Conservation (phyloP, 2,113 vertebrate genomes). For the Pseudopipra pipra region DNA sequence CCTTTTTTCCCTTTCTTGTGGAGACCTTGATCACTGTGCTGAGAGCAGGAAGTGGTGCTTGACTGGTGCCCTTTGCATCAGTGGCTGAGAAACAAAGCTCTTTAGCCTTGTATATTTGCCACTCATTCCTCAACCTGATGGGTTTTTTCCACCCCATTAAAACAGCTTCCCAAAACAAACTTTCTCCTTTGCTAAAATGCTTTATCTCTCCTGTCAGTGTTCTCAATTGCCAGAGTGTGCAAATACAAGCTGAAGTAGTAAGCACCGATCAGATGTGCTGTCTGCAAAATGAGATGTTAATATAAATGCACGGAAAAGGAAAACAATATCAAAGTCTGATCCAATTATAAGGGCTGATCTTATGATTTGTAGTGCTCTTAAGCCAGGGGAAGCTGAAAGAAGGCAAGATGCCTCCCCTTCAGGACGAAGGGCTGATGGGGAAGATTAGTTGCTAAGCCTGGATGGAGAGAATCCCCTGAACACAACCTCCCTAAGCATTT, state of each 20-base stretch:
- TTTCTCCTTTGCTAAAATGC: background rate
- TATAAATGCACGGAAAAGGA: background rate
- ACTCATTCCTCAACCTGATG: background rate
- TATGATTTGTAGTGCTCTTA: slow-evolving; percentile 8
- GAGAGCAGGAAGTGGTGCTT: background rate
- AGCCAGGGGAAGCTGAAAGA: background rate
- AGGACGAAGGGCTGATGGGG: background rate
- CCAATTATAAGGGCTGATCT: slow-evolving; percentile 1
- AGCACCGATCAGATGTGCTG: background rate
- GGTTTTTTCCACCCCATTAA: background rate
- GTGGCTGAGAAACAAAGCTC: background rate
- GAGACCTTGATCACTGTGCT: background rate
- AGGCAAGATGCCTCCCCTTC: background rate
- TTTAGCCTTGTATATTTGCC: background rate
- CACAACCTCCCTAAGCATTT: slow-evolving; percentile 1
- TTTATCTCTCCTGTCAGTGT: background rate
- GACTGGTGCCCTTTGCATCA: background rate
- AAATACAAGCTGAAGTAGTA: background rate
- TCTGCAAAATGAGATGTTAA: slow-evolving; percentile 13
- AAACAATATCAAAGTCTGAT: background rate
- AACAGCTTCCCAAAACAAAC: background rate
- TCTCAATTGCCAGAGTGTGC: rapidly evolving
- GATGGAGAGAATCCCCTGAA: slow-evolving; percentile 28
- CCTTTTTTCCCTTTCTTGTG: background rate
- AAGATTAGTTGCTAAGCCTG: slow-evolving; percentile 28